A percentile compares a stretch with the other conserved stretches of the same genome.
Conservation (phyloP, 1,140 invertebrate species). For the Drosophila simulans region DNA sequence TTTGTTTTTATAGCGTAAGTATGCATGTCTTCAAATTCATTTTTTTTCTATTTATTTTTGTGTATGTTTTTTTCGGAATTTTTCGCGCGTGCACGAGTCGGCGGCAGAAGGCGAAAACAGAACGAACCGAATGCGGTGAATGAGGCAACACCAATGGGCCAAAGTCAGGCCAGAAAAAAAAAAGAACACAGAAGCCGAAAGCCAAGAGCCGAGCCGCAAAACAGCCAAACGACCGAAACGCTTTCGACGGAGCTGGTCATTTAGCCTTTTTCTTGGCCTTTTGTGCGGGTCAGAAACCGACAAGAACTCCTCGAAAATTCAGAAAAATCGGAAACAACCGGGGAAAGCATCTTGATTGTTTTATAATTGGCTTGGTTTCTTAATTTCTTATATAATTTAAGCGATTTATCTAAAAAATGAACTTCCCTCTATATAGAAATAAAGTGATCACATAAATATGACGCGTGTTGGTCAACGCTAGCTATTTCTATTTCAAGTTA, state of each 20-base stretch:
- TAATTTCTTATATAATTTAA: too few relatives aligned
- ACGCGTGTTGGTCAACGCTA: too few relatives aligned
- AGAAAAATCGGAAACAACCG: too few relatives aligned
- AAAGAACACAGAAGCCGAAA: constrained; percentile 38
- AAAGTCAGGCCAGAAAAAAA: constrained; percentile 13
- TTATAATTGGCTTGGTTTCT: too few relatives aligned
- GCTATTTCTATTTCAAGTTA: too few relatives aligned
- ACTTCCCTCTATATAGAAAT: too few relatives aligned
- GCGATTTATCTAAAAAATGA: too few relatives aligned
- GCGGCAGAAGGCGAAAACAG: constrained; percentile 18
- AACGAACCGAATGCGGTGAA: constrained; percentile 58
- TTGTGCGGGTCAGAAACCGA: background rate
- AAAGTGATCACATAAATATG: too few relatives aligned
- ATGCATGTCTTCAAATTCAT: background rate
- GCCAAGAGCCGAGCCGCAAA: constrained; percentile 32
- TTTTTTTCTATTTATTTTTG: background rate
- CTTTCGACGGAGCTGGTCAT: constrained; percentile 4
- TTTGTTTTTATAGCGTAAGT: constrained; percentile 17
- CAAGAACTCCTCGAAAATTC: too few relatives aligned
- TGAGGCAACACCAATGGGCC: constrained; percentile 57
- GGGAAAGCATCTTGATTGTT: too few relatives aligned
- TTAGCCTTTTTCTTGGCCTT: background rate
- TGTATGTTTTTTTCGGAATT: constrained; percentile 13
- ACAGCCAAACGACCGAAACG: constrained; percentile 2
- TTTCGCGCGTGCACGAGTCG: constrained; percentile 37